phyloP scores from a whole-genome alignment of 2,113 vertebrate genomes.

The Steatornis caripensis region DNA sequence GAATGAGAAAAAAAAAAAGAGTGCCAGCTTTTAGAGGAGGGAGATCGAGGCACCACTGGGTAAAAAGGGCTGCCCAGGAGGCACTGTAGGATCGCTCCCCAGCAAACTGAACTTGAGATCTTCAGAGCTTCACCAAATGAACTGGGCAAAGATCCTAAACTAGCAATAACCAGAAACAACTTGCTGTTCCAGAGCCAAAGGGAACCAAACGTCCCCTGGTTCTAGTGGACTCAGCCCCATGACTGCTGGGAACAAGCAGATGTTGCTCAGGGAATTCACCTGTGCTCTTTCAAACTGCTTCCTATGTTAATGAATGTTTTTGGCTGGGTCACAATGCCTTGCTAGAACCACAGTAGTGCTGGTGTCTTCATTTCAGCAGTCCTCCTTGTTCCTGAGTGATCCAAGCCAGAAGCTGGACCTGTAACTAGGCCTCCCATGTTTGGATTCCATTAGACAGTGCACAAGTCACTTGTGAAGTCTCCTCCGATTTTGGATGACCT shows the following conservation, averaged over 20 bases:
- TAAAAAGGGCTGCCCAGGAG: background rate
- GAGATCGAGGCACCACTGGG: background rate
- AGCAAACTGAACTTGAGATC: background rate
- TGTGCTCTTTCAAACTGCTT: background rate
- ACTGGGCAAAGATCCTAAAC: background rate
- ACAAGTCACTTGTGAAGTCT: background rate
- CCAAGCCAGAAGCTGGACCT: background rate
- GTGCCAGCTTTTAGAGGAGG: background rate
- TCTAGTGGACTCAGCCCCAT: background rate
- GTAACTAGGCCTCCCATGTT: background rate
- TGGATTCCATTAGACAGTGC: background rate
- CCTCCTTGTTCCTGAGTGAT: background rate
- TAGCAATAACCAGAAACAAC: background rate
- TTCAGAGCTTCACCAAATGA: background rate
- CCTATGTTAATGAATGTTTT: background rate
- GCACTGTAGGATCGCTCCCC: background rate
- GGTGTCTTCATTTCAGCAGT: background rate
- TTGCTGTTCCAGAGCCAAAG: background rate
- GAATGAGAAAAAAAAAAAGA: background rate
- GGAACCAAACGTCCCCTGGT: background rate
- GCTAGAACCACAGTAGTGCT: background rate
- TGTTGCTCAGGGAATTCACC: background rate
- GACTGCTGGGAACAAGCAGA: background rate
- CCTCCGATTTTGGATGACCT: background rate
- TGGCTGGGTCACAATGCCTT: background rate